Evolutionary conservation across 1,140 invertebrate genomes (phyloP), one percentile per base, ranked within the genome.

Genomic region (Brachionus angularis): DNA sequence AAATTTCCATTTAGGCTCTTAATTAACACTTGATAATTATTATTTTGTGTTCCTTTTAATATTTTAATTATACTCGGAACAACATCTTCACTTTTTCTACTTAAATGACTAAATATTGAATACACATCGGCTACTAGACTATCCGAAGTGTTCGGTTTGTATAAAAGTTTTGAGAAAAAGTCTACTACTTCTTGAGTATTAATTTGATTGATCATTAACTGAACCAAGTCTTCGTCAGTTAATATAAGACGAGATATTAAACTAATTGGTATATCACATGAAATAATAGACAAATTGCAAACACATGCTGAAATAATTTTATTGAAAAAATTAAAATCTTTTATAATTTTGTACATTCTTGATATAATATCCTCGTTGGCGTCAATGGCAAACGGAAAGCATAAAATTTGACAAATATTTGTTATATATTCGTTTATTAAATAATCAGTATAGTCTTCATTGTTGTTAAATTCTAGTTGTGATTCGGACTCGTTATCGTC

Each of bases 361-460:
- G 39, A 27, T 7, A 67, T 18, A 3, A 50, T 29, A 34, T 67
- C 42, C n/a, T 67, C 62, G 10, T 46, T 47, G 1, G 62, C 31
- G 29, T 67, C 62, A 34, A 67, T 67, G n/a, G 62, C 62, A 36
- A 67, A 67, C 1, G 62, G 62, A 67, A 67, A 67, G 29, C 62
- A 67, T 21, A 67, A 47, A 33, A 67, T 67, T 67, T 67, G 62
- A 31, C 42, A 31, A 12, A 50, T 67, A 10, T 46, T 47, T 29
- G 33, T 67, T 16, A 67, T 67, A 33, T 47, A 50, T 14, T 67
- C 62, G 23, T 33, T 33, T 21, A 50, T 33, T 12, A 67, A 29
- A 58, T 58, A 58, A 23, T 58, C 53, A 39, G 33, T 34, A 39
- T 58, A 58, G 14, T 46, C 33, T 23, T 67, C 62, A 10, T 46